These are phyloP conservation scores for Drosophila mulleri DNA, from an alignment of 2,888 invertebrate species.

Conservation along the genomic window DNA sequence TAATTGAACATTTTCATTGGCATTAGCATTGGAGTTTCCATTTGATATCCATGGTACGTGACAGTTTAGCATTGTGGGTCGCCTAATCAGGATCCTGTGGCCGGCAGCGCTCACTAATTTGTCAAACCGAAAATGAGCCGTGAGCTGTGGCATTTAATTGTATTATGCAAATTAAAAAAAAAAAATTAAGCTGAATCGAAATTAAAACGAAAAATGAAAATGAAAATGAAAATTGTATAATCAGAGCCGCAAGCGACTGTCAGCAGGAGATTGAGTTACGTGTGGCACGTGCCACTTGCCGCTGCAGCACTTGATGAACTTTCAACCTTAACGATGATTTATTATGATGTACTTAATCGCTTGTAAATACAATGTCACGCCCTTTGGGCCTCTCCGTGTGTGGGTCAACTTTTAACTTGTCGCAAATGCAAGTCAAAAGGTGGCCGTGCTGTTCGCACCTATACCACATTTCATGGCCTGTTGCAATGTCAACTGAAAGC, in stretches of 20 bases:
- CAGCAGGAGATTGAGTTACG: conserved; percentile 6
- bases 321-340: conserved; percentile 66
- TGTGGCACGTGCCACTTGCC: conserved; percentile 16
- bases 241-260: conserved; percentile 19
- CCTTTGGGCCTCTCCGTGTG: background rate
- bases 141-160: conserved; percentile 63
- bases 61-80: conserved; percentile 45
- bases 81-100: conserved; percentile 39
- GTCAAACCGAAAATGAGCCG: conserved; percentile 50
- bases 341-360: conserved; percentile 66
- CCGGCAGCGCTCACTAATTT: conserved; percentile 49
- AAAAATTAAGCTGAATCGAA: conserved; percentile 24
- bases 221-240: conserved; percentile 28
- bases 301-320: conserved; percentile 58
- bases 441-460: conserved; percentile 21
- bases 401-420: conserved; percentile 42
- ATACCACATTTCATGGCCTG: conserved; percentile 10
- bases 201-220: conserved; percentile 44
- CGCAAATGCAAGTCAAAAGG: conserved; percentile 39
- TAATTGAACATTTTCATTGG: conserved; percentile 54
- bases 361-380: conserved; percentile 45
- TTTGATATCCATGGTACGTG: conserved; percentile 68
- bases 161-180: conserved; percentile 60
- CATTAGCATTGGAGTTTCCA: conserved; percentile 45
- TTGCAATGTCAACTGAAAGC: conserved; percentile 27